Percentiles rank a stretch among this genome's conserved stretches.
Evolutionary conservation across 2,113 vertebrate genomes (phyloP).

Genomic region (Sitta europaea): DNA sequence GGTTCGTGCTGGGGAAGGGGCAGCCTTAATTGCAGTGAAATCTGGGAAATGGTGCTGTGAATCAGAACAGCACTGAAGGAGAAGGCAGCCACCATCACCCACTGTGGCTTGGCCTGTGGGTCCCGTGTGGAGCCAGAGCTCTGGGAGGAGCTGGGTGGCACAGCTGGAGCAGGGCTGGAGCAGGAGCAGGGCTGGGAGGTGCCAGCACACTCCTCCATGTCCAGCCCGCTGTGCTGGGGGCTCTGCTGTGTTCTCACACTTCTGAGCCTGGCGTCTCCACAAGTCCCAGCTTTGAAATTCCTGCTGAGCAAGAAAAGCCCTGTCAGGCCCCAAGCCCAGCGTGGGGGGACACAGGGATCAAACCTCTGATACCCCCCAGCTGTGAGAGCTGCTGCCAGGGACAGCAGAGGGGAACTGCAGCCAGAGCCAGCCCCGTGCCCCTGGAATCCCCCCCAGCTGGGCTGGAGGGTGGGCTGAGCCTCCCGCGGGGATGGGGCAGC

Average conservation of each 20-base stretch:
- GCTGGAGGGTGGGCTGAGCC: background rate
- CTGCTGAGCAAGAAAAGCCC: background rate
- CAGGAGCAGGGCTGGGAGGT: no score
- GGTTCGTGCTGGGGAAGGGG: background rate
- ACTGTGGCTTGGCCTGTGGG: background rate
- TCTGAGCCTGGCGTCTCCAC: background rate
- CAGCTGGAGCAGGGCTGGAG: background rate
- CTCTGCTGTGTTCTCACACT: background rate
- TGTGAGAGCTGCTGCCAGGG: background rate
- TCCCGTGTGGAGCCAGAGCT: background rate
- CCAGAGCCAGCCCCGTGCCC: background rate
- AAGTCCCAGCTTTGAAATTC: background rate
- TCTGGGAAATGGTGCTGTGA: background rate
- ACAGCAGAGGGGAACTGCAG: background rate
- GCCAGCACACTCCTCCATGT: background rate
- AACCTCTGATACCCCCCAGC: background rate
- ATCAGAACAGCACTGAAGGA: background rate
- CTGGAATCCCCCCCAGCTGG: background rate
- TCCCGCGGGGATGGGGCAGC: background rate
- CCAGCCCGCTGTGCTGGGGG: rapidly evolving
- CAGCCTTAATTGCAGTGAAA: background rate
- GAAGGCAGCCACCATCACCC: rapidly evolving
- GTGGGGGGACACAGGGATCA: background rate
- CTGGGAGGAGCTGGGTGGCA: no score
- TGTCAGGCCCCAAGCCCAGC: rapidly evolving